phyloP scores from a whole-genome alignment of 2,888 invertebrate species.

The Erebia epiphron region DNA sequence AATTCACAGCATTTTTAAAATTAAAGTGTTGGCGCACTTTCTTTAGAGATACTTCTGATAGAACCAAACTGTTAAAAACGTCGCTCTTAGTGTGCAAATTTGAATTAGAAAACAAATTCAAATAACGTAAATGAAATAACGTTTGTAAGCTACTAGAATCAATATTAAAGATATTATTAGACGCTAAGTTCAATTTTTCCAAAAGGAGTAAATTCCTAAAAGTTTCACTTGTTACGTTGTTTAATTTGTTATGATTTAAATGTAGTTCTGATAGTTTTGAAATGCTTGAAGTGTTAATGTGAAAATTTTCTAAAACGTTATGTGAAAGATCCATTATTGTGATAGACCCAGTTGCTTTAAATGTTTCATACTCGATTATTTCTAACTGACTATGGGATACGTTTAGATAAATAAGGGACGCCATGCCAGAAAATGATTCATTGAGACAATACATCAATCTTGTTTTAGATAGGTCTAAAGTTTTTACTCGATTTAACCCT shows the following conservation, averaged over 20 bases:
- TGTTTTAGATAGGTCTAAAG: slow-evolving; percentile 24
- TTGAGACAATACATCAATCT: slow-evolving; percentile 20
- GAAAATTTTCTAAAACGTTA: slow-evolving; percentile 28
- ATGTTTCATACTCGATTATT: slow-evolving; percentile 31
- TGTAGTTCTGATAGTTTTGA: slow-evolving; percentile 23
- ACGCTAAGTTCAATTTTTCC: slow-evolving; percentile 26
- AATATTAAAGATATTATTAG: slow-evolving; percentile 27
- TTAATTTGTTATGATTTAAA: slow-evolving; percentile 32
- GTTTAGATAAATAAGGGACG: slow-evolving; percentile 20
- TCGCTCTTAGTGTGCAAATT: slow-evolving; percentile 23
- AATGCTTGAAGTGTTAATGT: slow-evolving; percentile 30
- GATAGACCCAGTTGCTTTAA: slow-evolving; percentile 24
- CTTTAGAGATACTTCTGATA: slow-evolving; percentile 28
- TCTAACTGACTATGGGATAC: slow-evolving; percentile 26
- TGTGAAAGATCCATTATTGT: slow-evolving; percentile 31
- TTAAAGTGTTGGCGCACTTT: slow-evolving; percentile 17
- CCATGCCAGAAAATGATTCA: slow-evolving; percentile 23
- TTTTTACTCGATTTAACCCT: slow-evolving; percentile 14
- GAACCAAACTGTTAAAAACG: slow-evolving; percentile 27
- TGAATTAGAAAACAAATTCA: slow-evolving; percentile 25
- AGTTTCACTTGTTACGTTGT: slow-evolving; percentile 26
- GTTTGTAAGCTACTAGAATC: slow-evolving; percentile 27
- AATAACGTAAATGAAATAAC: slow-evolving; percentile 17
- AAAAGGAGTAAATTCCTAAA: slow-evolving; percentile 24
- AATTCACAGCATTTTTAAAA: slow-evolving; percentile 24